Evolutionary conservation across 2,888 invertebrate genomes (phyloP), one percentile per base, ranked within the genome.

Genomic region (Rugalucina vietnamica): DNA sequence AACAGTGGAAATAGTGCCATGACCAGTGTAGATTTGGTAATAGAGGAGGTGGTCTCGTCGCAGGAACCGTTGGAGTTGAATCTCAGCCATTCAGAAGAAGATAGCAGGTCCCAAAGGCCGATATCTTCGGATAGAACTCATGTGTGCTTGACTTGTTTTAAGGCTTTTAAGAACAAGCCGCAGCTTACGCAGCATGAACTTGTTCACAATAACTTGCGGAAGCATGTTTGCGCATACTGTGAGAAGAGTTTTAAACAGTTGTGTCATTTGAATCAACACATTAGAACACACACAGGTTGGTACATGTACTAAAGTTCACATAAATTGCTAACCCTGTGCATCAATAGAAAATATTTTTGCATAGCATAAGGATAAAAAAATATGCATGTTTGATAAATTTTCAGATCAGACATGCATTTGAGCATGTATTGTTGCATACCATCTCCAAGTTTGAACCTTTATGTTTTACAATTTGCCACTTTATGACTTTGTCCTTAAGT

Each of bases 201-300:
- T 92, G 98, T 99, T 79, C 99, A 99, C 95, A 98, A 98, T 29
- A 98, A 98, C 77, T 98, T 99, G 95, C 98, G 99, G 95, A 98
- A 98, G 14, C 99, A 99, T 96, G 98, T 98, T 95, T 99, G 99
- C 96, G 97, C 98, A 93, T 98, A 98, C 96, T 99, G 99, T 96
- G 98, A 99, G 95, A 96, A 98, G 90, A 96, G 98, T 94, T 99
- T 99, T 96, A 99, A 99, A 95, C 98, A 99, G 95, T 96, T 99
- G 88, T 98, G 98, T 93, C 99, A 99, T 95, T 98, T 99, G 14
- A 98, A 99, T 94, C 98, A 99, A 94, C 99, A 99, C 95, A 98
- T 98, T 72, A 96, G 98, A 91, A 96, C 98, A 82, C 98, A 99
- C 95, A 99, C 99, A 95, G 98, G 99, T 98, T 95, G 60, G 75